Evolutionary conservation across 2,797 vertebrate species (phyloP).

Genomic region (Poeciliopsis turneri): DNA sequence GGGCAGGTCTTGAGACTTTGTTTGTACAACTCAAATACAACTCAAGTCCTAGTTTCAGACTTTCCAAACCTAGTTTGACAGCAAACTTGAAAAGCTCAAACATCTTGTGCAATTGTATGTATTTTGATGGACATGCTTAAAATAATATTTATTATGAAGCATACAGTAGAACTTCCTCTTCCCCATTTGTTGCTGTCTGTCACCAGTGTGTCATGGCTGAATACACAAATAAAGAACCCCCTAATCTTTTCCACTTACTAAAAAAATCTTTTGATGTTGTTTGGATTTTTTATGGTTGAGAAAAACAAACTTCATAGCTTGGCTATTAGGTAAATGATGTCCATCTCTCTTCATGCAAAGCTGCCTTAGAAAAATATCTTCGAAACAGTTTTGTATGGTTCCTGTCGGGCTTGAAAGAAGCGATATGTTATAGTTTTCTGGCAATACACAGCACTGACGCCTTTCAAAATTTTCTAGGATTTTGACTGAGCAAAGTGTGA

Average conservation of each 20-base stretch:
- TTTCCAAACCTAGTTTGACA: background rate
- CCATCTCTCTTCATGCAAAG: background rate
- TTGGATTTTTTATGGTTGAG: background rate
- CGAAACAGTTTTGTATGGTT: background rate
- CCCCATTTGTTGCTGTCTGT: background rate
- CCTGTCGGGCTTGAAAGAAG: background rate
- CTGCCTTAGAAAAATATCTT: background rate
- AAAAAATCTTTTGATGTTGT: background rate
- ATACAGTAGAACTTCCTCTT: background rate
- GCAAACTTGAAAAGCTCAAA: background rate
- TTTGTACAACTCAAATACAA: background rate
- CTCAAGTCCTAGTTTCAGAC: background rate
- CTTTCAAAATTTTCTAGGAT: background rate
- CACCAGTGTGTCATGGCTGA: background rate
- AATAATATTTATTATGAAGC: background rate
- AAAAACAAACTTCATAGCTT: background rate
- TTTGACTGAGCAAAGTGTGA: background rate
- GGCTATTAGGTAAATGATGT: background rate
- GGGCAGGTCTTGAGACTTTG: background rate
- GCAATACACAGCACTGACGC: background rate
- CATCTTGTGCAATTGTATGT: background rate
- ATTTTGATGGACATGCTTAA: background rate
- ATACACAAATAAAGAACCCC: background rate
- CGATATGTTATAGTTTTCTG: background rate
- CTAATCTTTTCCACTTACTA: background rate